Evolutionary conservation across 2,888 invertebrate genomes (phyloP).

Genomic region (Heliconius sara): DNA sequence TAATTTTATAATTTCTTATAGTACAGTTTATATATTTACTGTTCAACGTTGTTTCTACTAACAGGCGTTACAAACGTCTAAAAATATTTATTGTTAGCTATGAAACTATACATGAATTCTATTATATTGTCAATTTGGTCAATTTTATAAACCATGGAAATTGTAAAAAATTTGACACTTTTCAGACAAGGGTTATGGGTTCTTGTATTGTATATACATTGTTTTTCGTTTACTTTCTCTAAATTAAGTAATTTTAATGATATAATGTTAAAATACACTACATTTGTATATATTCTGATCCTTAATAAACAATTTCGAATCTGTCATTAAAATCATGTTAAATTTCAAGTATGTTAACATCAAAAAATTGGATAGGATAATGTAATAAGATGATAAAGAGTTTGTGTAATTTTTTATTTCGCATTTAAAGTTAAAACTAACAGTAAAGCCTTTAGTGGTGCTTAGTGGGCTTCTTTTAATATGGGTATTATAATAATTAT

Average conservation of each 20-base stretch:
- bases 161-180: not conserved
- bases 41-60: not conserved
- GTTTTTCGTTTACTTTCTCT: not conserved
- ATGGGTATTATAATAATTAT: conserved; percentile 54
- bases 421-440: conserved; percentile 48
- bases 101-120: not conserved
- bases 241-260: conserved; percentile 13
- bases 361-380: not conserved
- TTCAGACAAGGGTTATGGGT: not conserved
- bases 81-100: not conserved
- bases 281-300: not conserved
- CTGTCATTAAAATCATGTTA: no score
- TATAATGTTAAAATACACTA: not conserved
- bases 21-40: not conserved
- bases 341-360: no score
- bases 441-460: conserved; percentile 49
- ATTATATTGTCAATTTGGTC: not conserved
- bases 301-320: no score
- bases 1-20: not conserved
- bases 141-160: not conserved
- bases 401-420: conserved; percentile 55
- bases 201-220: conserved; percentile 1
- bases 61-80: not conserved
- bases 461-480: conserved; percentile 66
- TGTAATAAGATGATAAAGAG: not conserved